Evolutionary conservation across 2,113 vertebrate species (phyloP), one percentile per base, ranked within the genome.

Genomic region (Notiomystis cincta): DNA sequence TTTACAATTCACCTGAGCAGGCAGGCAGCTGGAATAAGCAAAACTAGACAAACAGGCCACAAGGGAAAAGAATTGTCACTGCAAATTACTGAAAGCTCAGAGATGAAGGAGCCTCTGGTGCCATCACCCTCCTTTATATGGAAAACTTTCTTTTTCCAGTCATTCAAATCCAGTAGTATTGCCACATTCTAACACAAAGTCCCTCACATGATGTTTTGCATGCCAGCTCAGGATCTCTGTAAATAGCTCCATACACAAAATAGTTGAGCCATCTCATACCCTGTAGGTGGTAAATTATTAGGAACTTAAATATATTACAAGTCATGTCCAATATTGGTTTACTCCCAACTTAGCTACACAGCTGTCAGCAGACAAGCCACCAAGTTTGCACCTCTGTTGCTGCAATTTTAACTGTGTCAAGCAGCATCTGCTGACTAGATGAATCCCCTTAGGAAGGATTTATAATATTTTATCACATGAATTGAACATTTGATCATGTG

Each of bases 281-380:
- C 42, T 37, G 80, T 87, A 96, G 80, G 73, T 93, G 61, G 80
- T 76, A 91, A 91, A 91, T 64, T 33, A 95, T 79, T 75, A 95
- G 40, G 57, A 95, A 79, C 44, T 71, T 75, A 81, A 89, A 78
- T 27, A 75, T 25, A 89, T 56, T 72, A 45, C 75, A 89, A 94
- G 60, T 82, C 83, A 89, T 64, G 73, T 76, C 89, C 78, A 92
- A 94, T 72, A 89, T 14, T 76, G 69, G 66, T 85, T 93, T 91
- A 56, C 37, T 79, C 20, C 14, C 48, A 84, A 37, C 53, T 89
- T 56, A 83, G 38, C 80, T 30, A 81, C 2, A 2, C 65, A 84
- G 91, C 83, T 96, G 91, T 79, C 89, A 95, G 65, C 89, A 91
- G 57, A 72, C 60, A 76, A 93, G 58, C 28, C 91, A 67, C 57